A percentile compares a stretch with the other conserved stretches of the same genome.
Evolutionary conservation across 2,113 vertebrate species (phyloP).

Genomic region (Glareola pratincola): DNA sequence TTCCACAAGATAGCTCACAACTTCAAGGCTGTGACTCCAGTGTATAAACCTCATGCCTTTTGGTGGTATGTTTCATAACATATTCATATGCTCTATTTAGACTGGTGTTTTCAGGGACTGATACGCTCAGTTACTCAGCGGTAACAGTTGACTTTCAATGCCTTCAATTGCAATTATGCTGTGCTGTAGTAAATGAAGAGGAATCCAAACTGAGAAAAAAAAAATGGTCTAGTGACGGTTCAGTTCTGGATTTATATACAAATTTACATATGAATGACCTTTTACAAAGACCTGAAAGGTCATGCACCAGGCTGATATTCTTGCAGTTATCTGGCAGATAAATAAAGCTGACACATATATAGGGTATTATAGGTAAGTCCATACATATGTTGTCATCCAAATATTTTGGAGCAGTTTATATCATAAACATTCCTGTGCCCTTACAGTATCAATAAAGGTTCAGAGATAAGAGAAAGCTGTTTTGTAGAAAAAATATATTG

Average conservation of each 20-base stretch:
- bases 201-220: neutral
- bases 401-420: neutral
- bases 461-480: neutral
- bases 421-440: neutral
- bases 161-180: neutral
- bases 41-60: neutral
- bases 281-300: neutral
- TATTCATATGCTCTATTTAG: neutral
- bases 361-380: neutral
- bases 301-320: neutral
- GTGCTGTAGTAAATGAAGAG: neutral
- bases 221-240: neutral
- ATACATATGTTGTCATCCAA: neutral
- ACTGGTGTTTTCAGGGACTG: neutral
- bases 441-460: neutral
- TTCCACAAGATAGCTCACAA: neutral
- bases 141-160: neutral
- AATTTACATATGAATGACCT: neutral
- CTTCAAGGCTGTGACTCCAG: neutral
- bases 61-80: neutral
- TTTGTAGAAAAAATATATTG: neutral
- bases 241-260: neutral
- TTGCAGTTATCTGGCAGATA: neutral
- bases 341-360: neutral
- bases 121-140: neutral